These are phyloP conservation scores for Escarpia spicata DNA, from an alignment of 2,888 invertebrate genomes.

Conservation along the genomic window DNA sequence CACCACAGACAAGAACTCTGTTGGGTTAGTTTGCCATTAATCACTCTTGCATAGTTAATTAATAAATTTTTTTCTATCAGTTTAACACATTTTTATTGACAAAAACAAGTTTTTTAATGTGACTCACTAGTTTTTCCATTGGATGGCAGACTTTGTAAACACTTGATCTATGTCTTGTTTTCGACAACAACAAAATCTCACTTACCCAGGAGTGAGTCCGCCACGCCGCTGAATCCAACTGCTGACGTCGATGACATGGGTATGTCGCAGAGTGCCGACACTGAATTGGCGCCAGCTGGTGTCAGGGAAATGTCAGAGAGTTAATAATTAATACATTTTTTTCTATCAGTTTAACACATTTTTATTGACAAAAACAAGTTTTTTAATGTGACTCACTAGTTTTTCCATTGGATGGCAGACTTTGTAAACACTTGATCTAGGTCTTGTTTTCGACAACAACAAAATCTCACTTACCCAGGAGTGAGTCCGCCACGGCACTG, in stretches of 20 bases:
- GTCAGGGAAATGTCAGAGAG: background rate
- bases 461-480: background rate
- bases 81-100: too few species aligned
- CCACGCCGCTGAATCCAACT: background rate
- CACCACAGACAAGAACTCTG: too few species aligned
- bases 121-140: too few species aligned
- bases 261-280: background rate
- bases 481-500: background rate
- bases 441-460: background rate
- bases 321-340: too few species aligned
- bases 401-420: too few species aligned
- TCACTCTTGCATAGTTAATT: too few species aligned
- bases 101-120: too few species aligned
- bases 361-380: too few species aligned
- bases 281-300: background rate
- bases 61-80: too few species aligned
- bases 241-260: background rate
- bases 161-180: background rate
- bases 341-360: too few species aligned
- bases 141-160: background rate
- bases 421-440: background rate
- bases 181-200: background rate
- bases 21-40: too few species aligned
- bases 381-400: too few species aligned
- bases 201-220: background rate